Evolutionary conservation across 2,797 vertebrate genomes (phyloP), one percentile per base, ranked within the genome.

Genomic region (Brachyalestes nurse): DNA sequence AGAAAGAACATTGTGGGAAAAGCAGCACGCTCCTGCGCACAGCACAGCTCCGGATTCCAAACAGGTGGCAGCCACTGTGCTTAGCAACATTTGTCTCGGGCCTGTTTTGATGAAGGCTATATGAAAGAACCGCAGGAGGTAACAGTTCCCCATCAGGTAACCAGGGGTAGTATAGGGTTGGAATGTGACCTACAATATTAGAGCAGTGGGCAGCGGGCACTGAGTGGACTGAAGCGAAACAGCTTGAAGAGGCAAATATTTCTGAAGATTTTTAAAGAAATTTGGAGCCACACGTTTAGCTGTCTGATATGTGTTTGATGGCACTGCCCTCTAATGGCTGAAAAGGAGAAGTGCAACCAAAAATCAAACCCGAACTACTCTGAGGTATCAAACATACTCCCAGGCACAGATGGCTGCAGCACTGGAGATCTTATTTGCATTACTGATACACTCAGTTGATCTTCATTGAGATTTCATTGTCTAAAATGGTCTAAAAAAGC

Each of bases 1-100:
- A 94, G 80, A 94, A 93, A 93, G 92, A 93, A 83, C 92, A 95
- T 91, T 96, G 95, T 96, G 96, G 96, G 96, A 96, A 96, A 96
- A 81, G 90, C 89, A 90, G 92, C 83, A 87, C 90, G 84, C 92
- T 93, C 91, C 89, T 92, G 90, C 92, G 89, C 90, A 88, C 91
- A 91, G 88, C 87, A 80, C 89, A 92, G 90, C 87, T 85, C 70
- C 7, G 61, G 86, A 96, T 96, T 96, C 95, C 92, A 95, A 90
- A 93, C 93, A 94, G 92, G 94, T 93, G 92, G 94, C 92, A 94
- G 93, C 88, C 82, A 72, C 77, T 88, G 93, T 91, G 90, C 96
- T 93, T 96, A 96, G 96, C 96, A 96, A 96, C 96, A 84, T 92
- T 94, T 93, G 87, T 94, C 91, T 86, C 88, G 81, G 85, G 60